Base-by-base conservation (phyloP, 92 coral and sea anemone species). In the Phenganax subtilis region DNA sequence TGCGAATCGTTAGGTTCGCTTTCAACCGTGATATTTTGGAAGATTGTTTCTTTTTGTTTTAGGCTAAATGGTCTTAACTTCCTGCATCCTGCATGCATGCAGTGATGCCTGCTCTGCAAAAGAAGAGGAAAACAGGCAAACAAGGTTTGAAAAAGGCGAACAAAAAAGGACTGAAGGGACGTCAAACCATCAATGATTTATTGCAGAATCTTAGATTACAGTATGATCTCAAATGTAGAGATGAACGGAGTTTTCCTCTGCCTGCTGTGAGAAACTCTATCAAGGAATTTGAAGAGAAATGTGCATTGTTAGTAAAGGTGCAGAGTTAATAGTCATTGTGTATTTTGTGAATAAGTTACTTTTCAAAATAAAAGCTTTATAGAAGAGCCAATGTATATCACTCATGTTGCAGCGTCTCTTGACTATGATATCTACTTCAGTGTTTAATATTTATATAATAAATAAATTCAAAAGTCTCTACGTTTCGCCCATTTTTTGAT, bases 151-250 rank as follows among this genome's bases (percentile, higher is more conserved):
- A 82, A 57, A 93, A 91, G 80, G 87, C 89, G 37, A 89, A 90
- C 0, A 94, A 94, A 82, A 91, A 92, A 77, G 97, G 97, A 7
- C 78, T 94, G 68, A 81, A 92, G 55, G 98, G 98, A 52, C 87
- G 87, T 30, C 91, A 87, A 85, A 94, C 94, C 55, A 94, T 94
- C 69, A 92, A 92, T 12, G 94, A 90, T 61, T 69, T 94, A 14
- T 91, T 94, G 16, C 90, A 91, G 80, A 84, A 90, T 80, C 91
- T 94, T 51, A 84, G 97, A 57, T 89, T 82, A 57, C 92, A 91
- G 70, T 94, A 94, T 80, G 98, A 94, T 57, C 57, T 85, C 12
- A 94, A 88, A 54, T 88, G 98, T 89, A 94, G 89, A 54, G 98
- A 94, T 31, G 86, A 84, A 76, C 88, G 91, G 59, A 94, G 96